These are phyloP conservation scores for Ataeniobius toweri DNA, from an alignment of 2,797 vertebrate species.

Conservation along the genomic window DNA sequence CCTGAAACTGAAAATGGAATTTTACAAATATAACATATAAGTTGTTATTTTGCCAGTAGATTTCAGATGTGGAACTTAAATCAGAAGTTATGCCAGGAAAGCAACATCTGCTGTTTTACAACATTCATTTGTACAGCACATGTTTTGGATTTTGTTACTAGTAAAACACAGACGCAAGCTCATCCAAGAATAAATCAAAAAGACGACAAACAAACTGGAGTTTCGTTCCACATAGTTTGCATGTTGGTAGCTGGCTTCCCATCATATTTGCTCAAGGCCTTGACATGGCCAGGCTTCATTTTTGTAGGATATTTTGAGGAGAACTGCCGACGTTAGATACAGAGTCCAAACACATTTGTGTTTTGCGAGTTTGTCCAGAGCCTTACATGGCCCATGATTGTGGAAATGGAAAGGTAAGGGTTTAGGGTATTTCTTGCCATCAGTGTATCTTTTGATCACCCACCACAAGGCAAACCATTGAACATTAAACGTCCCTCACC, in stretches of 20 bases:
- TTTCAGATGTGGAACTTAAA: conserved; percentile 14
- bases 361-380: conserved; percentile 34
- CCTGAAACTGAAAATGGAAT: background rate
- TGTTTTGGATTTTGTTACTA: conserved; percentile 63
- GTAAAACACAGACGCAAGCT: conserved; percentile 60
- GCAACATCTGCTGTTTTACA: conserved; percentile 20
- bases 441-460: conserved; percentile 46
- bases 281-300: conserved; percentile 46
- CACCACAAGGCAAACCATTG: conserved; percentile 37
- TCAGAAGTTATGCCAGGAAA: conserved; percentile 25
- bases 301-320: conserved; percentile 63
- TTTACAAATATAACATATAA: background rate
- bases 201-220: conserved; percentile 52
- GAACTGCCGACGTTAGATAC: conserved; percentile 45
- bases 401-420: conserved; percentile 31
- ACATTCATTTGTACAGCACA: conserved; percentile 23
- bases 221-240: conserved; percentile 53
- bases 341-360: conserved; percentile 37
- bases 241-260: conserved; percentile 42
- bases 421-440: conserved; percentile 40
- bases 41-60: conserved; percentile 7
- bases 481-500: conserved; percentile 50
- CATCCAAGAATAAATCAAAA: conserved; percentile 64
- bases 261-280: conserved; percentile 61
- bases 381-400: conserved; percentile 32